Base-by-base conservation (phyloP, 2,888 invertebrate species). In the Drosophila bunnanda region DNA sequence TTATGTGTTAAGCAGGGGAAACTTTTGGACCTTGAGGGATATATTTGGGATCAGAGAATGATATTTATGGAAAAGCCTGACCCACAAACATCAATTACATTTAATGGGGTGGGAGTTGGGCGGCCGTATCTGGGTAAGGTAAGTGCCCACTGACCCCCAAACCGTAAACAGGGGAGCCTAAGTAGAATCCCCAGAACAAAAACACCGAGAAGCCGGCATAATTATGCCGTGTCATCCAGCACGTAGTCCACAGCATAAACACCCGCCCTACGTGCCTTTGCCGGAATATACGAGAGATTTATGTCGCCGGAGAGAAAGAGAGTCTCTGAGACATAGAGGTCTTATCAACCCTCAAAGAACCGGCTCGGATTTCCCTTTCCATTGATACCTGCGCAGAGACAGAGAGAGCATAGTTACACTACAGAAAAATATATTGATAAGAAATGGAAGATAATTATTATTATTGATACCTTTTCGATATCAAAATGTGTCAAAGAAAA, bases 171-270 rank as follows among this genome's bases (percentile, higher is more conserved):
- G 73, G 74, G 68, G 59, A 61, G 62, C 57, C 52, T 25, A 34
- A 15, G 15, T 17, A 32, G 62, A 36, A 53, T 30, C 22, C 22
- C 22, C 44, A 57, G 44, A 58, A 78, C 53, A 48, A n/a, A 38
- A 57, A 54, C 39, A n/a, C 52, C 10, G 48, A 67, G 52, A 44
- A 28, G 22, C 50, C 50, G 39, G 38, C 38, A 46, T 60, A 59
- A 50, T 75, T 74, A 28, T 79, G 82, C 54, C 82, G 80, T 82
- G 82, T 88, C 83, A 83, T 85, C 73, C 39, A 15, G 81, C 84
- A 84, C 84, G 84, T 88, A 88, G 84, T 17, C 68, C 77, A 80
- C 43, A 43, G 58, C 56, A 70, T 55, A 52, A 25, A 70, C 25
- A 68, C 15, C 48, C 10, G 73, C 60, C 76, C 77, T 88, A 82